Evolutionary conservation across 2,888 invertebrate species (phyloP).

Genomic region (Chymomyza amoena): DNA sequence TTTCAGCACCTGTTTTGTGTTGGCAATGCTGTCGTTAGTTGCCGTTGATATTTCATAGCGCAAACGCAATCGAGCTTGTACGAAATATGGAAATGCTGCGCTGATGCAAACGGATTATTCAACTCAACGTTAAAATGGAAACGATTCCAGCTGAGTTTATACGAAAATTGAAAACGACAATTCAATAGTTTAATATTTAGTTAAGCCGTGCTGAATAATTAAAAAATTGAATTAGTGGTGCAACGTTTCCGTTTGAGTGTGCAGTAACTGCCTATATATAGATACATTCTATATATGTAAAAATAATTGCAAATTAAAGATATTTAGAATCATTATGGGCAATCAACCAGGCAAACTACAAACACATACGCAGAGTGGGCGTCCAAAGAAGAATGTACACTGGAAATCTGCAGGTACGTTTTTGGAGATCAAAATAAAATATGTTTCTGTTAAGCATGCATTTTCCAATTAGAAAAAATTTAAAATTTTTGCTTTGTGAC

Average conservation of each 20-base stretch:
- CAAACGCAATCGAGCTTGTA: background rate
- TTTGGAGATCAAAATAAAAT: conserved; percentile 7
- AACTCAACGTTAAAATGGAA: conserved; percentile 74
- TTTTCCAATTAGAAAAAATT: conserved; percentile 21
- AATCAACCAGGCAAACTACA: conserved; percentile 83
- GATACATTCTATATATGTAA: conserved; percentile 56
- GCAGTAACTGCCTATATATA: conserved; percentile 61
- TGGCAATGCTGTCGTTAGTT: background rate
- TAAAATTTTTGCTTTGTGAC: background rate
- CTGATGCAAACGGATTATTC: conserved; percentile 73
- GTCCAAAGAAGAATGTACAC: conserved; percentile 88
- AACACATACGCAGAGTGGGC: conserved; percentile 78
- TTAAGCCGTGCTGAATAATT: conserved; percentile 24
- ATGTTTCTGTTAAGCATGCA: conserved; percentile 15
- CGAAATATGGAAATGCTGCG: conserved; percentile 8
- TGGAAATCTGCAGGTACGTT: conserved; percentile 90
- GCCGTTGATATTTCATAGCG: background rate
- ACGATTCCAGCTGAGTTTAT: conserved; percentile 51
- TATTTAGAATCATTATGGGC: conserved; percentile 80
- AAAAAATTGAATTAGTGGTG: conserved; percentile 35
- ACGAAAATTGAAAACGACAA: conserved; percentile 46
- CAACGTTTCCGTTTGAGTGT: conserved; percentile 41
- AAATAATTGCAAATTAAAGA: conserved; percentile 65
- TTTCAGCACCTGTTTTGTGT: background rate
- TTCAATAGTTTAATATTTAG: conserved; percentile 19